Base-by-base conservation (phyloP, 2,113 vertebrate genomes). In the Siniperca chuatsi region DNA sequence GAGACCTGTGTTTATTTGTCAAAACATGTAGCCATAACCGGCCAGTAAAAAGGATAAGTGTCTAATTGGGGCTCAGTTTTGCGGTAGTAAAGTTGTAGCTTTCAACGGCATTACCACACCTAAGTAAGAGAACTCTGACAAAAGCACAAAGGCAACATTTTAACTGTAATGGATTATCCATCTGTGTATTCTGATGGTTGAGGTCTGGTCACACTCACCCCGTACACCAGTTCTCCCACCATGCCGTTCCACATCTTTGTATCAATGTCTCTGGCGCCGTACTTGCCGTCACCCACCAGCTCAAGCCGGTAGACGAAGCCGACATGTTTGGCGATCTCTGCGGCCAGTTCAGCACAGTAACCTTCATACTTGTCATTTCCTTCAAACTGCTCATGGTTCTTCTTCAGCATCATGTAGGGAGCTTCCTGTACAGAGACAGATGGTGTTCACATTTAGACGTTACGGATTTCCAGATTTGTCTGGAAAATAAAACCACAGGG, bases 351-450 rank as follows among this genome's bases (percentile, higher is more conserved):
- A 18, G 99, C 98, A 0, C 98, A 99, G 93, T 99, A 99, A 29
- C 98, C 98, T 87, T 99, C 98, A 0, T 97, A 99, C 73, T 90
- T 95, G 54, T 98, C 97, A 0, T 99, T 99, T 21, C 98, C 98
- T 23, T 96, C 95, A n/a, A 98, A 93, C 93, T 98, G 96, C 81
- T 99, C 98, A 55, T 97, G 97, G 0, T 98, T 99, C 93, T 98
- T 99, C 96, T 99, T 99, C 90, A 98, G 96, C 98, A 99, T 99
- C 94, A 99, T 98, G 1, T 99, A 99, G 0, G 98, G 98, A 60
- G 98, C 96, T 94, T 99, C 98, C 98, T 99, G 94, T 78, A 29
- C 55, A 66, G 75, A 40, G 20, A 69, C 35, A 37, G 21, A 61
- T 9, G 35, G 42, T 9, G 57, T 33, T 50, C 15, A 48, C 46